Percentiles rank a stretch among this genome's conserved stretches.
Evolutionary conservation across 2,113 vertebrate species (phyloP).

Genomic region (Circaetus cinerascens): DNA sequence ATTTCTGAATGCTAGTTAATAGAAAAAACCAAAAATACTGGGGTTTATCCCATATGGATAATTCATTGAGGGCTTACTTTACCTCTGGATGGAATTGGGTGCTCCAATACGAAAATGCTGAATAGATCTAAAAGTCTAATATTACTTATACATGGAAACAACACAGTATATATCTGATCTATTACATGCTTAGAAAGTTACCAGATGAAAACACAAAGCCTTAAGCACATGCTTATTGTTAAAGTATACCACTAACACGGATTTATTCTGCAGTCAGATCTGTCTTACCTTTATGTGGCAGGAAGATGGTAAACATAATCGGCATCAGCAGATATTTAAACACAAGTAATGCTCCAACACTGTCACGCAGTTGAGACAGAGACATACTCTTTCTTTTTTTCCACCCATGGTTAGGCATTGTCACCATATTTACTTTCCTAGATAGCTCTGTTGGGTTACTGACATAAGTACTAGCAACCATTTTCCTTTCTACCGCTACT

Average conservation of each 20-base stretch:
- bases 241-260: accelerated
- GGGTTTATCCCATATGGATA: not conserved
- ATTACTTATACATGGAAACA: accelerated
- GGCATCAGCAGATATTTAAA: not conserved
- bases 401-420: not conserved
- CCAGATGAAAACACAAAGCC: not conserved
- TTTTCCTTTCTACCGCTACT: not conserved
- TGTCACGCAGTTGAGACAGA: not conserved
- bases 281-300: not conserved
- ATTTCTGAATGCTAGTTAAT: not conserved
- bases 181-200: not conserved
- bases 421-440: not conserved
- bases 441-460: not conserved
- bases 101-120: not conserved
- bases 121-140: not conserved
- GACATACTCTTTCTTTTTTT: not conserved
- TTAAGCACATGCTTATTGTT: not conserved
- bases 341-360: not conserved
- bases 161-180: too few relatives aligned
- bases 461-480: not conserved
- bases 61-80: not conserved
- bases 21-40: not conserved
- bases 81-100: not conserved
- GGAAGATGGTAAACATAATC: not conserved
- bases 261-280: not conserved